phyloP scores from a whole-genome alignment of 2,113 vertebrate genomes.

The Charadrius vociferus region DNA sequence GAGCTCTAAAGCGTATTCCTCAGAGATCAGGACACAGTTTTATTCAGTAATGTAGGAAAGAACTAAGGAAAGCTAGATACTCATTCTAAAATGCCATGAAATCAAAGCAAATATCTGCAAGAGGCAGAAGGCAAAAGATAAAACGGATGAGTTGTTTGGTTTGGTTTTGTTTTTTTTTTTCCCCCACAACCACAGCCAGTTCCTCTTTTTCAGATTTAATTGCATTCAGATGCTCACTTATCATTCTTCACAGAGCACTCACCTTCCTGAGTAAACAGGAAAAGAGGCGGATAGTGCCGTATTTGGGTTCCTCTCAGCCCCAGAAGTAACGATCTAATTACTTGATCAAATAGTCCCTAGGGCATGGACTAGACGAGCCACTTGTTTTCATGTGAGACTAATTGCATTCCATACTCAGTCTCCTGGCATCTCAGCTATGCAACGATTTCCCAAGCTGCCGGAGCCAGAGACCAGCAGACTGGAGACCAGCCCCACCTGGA shows the following conservation, averaged over 20 bases:
- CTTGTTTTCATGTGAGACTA: background rate
- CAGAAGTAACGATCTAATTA: background rate
- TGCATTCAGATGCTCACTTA: background rate
- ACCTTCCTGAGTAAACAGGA: conserved; percentile 45
- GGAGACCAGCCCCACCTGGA: background rate
- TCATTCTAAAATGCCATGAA: fast-evolving
- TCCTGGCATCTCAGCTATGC: background rate
- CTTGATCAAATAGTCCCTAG: background rate
- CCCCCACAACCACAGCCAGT: background rate
- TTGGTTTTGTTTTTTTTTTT: background rate
- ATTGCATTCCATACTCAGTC: background rate
- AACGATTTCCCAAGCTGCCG: fast-evolving
- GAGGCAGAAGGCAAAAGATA: background rate
- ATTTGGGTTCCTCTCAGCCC: background rate
- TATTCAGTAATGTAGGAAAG: background rate
- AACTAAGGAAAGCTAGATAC: background rate
- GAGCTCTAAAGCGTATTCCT: background rate
- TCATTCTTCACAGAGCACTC: background rate
- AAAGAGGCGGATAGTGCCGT: background rate
- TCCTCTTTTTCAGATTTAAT: background rate
- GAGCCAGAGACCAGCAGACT: background rate
- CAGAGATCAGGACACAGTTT: background rate
- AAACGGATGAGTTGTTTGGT: background rate
- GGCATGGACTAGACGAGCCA: background rate
- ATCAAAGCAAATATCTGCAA: background rate